A percentile compares a stretch with the other conserved stretches of the same genome.
Evolutionary conservation across 2,113 vertebrate genomes (phyloP).

Genomic region (Rhinolophus sinicus): DNA sequence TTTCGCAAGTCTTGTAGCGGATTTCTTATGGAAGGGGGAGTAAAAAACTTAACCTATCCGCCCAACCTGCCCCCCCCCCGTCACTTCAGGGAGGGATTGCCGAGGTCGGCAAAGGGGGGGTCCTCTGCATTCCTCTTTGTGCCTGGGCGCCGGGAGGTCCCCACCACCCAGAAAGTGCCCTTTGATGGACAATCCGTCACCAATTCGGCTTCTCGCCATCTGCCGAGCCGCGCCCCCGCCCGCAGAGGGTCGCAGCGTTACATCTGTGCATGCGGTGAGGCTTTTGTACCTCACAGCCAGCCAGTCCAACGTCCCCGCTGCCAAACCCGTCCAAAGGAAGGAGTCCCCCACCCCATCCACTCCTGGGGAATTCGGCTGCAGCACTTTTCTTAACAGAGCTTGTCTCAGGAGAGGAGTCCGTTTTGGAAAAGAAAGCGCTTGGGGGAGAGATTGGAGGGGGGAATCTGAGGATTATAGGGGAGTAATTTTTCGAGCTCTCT

Average conservation of each 20-base stretch:
- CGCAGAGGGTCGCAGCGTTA: slow-evolving; percentile 55
- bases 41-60: not conserved
- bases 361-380: not conserved
- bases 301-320: not conserved
- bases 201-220: slow-evolving; percentile 71
- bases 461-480: not conserved
- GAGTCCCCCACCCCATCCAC: not conserved
- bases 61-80: not conserved
- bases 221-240: slow-evolving; percentile 64
- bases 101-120: not conserved
- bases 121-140: not conserved
- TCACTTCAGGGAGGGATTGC: slow-evolving; percentile 4
- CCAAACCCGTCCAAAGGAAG: not conserved
- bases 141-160: not conserved
- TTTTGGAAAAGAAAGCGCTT: not conserved
- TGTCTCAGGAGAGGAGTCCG: not conserved
- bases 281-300: slow-evolving; percentile 66
- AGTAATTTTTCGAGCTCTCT: not conserved
- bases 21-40: not conserved
- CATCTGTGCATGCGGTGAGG: slow-evolving; percentile 67
- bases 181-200: slow-evolving; percentile 65
- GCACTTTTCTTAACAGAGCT: not conserved
- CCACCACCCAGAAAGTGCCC: slow-evolving; percentile 56
- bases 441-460: not conserved
- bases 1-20: not conserved